Base-by-base conservation (phyloP, 2,888 invertebrate species). In the Cerastoderma edule region DNA sequence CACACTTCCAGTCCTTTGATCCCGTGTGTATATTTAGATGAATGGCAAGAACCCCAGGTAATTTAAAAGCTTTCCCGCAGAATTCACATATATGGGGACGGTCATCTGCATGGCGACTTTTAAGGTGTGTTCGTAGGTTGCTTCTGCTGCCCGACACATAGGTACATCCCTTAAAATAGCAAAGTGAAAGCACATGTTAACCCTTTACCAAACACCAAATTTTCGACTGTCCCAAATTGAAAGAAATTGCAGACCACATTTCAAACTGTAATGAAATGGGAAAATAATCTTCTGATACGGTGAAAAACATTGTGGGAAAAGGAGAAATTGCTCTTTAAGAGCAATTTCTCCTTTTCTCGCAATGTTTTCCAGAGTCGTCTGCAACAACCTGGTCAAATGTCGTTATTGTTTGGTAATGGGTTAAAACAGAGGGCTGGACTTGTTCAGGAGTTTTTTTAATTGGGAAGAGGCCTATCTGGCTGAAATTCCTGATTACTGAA, bases 21-120 rank as follows among this genome's bases (percentile, higher is more conserved):
- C 67, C 70, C 2, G 78, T 82, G 44, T 82, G 82, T 22, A 82
- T 77, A 44, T 82, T 82, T 16, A 79, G 64, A 54, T 82, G 82
- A 1, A 75, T 79, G 10, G 78, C 76, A 24, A 82, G 68, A 35
- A 79, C 72, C 33, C 72, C 79, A 0, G 76, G 74, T 33, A 82
- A 60, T 50, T 82, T 82, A 63, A 82, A 82, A 2, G 69, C 70
- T 57, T 82, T 82, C n/a, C 82, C 82, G 56, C 82, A 82, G 66
- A 82, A 82, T 69, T 82, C 82, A 75, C 82, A 82, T 27, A 76
- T 68, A 48, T 82, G 82, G 0, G 82, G 82, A 5, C 82, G 68
- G 16, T 74, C 78, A 2, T 65, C 50, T 30, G 63, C 69, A 67
- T 82, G 82, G n/a, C 79, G 77, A 67, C 79, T 82, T 60, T 70